Percentiles rank a stretch among this genome's conserved stretches.
These are phyloP conservation scores for Zoanthus sansibaricus DNA, from an alignment of 92 coral and sea anemone species.

Conservation along the genomic window DNA sequence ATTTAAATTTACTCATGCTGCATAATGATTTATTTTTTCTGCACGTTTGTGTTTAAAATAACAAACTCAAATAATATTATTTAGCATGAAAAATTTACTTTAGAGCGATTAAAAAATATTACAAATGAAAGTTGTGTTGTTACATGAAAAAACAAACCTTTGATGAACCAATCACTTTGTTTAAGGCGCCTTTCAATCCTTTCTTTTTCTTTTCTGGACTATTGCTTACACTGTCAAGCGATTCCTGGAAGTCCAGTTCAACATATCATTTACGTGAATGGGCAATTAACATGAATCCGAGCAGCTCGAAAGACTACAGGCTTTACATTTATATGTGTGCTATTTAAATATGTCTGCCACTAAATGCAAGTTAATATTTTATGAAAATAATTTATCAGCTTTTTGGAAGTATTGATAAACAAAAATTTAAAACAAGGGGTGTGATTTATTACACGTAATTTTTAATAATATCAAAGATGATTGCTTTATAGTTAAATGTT, in stretches of 20 bases:
- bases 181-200: conserved; percentile 85
- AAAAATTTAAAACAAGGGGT: neutral
- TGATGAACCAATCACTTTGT: conserved; percentile 76
- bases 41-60: no score
- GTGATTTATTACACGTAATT: neutral
- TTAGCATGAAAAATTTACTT: neutral
- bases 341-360: neutral
- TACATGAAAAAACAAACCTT: conserved; percentile 79
- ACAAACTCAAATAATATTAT: neutral
- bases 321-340: neutral
- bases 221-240: conserved; percentile 82
- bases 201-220: conserved; percentile 96
- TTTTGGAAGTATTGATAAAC: neutral
- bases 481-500: neutral
- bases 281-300: neutral
- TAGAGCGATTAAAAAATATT: neutral
- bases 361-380: neutral
- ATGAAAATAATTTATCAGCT: neutral
- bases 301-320: neutral
- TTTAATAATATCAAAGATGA: neutral
- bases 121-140: conserved; percentile 5
- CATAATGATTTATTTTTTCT: no score
- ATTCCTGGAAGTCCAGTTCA: conserved; percentile 81
- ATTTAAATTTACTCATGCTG: no score
- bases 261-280: conserved; percentile 53